These are phyloP conservation scores for Valencia hispanica DNA, from an alignment of 2,797 vertebrate genomes.

Conservation along the genomic window DNA sequence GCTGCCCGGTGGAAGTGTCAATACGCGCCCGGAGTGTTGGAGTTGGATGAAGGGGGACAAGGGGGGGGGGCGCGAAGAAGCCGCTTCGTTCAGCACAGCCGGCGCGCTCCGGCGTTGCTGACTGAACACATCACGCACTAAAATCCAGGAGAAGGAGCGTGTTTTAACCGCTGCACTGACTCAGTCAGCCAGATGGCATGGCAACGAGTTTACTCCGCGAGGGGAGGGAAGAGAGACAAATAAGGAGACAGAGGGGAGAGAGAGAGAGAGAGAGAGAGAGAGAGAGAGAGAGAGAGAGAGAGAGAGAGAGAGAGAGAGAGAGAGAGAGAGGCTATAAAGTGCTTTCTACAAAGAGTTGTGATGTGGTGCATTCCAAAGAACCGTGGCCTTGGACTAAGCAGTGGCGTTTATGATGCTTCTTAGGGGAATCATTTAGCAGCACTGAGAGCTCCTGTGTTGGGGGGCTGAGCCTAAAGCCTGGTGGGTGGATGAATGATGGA, in stretches of 20 bases:
- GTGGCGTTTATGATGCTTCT: slow-evolving; percentile 64
- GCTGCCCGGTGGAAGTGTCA: neutral
- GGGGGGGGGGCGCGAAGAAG: neutral
- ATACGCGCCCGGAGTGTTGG: neutral
- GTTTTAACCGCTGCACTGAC: slow-evolving; percentile 60
- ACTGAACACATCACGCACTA: slow-evolving; percentile 52
- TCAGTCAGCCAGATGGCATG: slow-evolving; percentile 63
- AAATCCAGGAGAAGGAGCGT: slow-evolving; percentile 40
- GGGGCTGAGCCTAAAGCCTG: slow-evolving; percentile 3
- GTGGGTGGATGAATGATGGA: slow-evolving; percentile 17
- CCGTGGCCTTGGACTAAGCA: slow-evolving; percentile 55
- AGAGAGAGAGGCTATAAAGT: slow-evolving; percentile 13
- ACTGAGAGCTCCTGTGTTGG: slow-evolving; percentile 37
- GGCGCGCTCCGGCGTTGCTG: slow-evolving; percentile 38
- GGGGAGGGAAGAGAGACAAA: slow-evolving; percentile 12
- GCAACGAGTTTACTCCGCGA: slow-evolving; percentile 60
- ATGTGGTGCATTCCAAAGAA: slow-evolving; percentile 58
- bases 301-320: slow-evolving; percentile 11
- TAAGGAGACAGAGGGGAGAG: slow-evolving; percentile 15
- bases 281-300: neutral
- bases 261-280: slow-evolving; percentile 7
- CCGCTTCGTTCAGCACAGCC: slow-evolving; percentile 28
- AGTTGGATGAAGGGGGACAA: neutral
- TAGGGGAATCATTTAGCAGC: slow-evolving; percentile 43
- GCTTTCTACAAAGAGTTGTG: slow-evolving; percentile 43